phyloP scores from a whole-genome alignment of 2,888 invertebrate species.

The Nephrotoma appendiculata region DNA sequence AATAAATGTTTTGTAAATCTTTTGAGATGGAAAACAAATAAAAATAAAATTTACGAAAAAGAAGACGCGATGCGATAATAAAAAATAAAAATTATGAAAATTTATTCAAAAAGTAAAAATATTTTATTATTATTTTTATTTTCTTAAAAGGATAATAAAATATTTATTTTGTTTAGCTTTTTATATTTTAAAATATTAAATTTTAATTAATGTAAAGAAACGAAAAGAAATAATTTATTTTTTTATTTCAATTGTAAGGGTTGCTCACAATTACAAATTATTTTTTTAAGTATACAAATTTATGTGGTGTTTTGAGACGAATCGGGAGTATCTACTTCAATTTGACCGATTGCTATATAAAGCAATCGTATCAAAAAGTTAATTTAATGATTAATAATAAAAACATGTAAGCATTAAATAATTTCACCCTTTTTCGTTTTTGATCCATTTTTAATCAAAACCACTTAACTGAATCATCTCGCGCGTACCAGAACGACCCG shows the following conservation, averaged over 20 bases:
- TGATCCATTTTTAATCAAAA: background rate
- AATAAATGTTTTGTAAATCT: background rate
- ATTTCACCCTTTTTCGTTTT: background rate
- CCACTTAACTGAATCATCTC: background rate
- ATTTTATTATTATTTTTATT: background rate
- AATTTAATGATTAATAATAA: background rate
- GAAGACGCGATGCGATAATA: background rate
- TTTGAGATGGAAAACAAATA: background rate
- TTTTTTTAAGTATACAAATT: background rate
- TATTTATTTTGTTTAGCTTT: background rate
- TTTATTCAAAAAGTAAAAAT: background rate
- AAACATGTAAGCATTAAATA: background rate
- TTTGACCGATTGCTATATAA: background rate
- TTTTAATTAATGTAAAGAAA: background rate
- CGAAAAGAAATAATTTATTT: background rate
- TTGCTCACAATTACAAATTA: background rate
- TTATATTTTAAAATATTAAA: background rate
- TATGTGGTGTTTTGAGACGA: background rate
- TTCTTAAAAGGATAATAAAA: background rate
- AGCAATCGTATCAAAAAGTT: background rate
- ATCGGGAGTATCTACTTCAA: background rate
- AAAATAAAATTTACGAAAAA: background rate
- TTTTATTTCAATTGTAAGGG: background rate
- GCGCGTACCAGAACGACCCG: background rate
- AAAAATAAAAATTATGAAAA: background rate